These are phyloP conservation scores for Sclerurus mexicanus DNA, from an alignment of 2,113 vertebrate species.

Conservation along the genomic window DNA sequence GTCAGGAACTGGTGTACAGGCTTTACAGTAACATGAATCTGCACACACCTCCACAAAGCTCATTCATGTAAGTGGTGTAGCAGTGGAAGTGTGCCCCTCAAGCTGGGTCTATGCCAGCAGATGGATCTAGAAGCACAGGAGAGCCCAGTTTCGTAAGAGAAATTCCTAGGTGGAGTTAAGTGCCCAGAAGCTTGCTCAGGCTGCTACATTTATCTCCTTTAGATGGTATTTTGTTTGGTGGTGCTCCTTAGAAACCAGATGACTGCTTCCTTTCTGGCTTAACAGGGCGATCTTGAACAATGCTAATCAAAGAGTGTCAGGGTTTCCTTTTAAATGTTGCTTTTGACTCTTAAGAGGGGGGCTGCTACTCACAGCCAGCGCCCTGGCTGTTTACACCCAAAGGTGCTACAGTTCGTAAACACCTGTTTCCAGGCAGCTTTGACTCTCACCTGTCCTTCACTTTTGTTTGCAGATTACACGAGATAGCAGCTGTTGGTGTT, in stretches of 20 bases:
- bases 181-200: not conserved
- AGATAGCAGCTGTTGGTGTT: not conserved
- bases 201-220: constrained; percentile 45
- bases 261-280: constrained; percentile 76
- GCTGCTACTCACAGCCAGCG: not conserved
- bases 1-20: fast-evolving
- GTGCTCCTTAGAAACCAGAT: constrained; percentile 73
- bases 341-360: constrained; percentile 12
- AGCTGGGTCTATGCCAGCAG: not conserved
- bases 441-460: not conserved
- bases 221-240: constrained; percentile 74
- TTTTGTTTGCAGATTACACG: not conserved
- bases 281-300: constrained; percentile 69
- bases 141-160: not conserved
- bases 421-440: not conserved
- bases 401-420: not conserved
- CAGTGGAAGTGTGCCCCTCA: not conserved
- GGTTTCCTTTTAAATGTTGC: constrained; percentile 52
- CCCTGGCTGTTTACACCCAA: not conserved
- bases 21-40: not conserved
- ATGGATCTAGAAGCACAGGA: not conserved
- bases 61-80: fast-evolving
- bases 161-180: constrained; percentile 22
- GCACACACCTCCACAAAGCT: not conserved
- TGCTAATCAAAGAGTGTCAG: constrained; percentile 16